Conservation (phyloP, 2,113 vertebrate species). For the Catharus bicknelli region DNA sequence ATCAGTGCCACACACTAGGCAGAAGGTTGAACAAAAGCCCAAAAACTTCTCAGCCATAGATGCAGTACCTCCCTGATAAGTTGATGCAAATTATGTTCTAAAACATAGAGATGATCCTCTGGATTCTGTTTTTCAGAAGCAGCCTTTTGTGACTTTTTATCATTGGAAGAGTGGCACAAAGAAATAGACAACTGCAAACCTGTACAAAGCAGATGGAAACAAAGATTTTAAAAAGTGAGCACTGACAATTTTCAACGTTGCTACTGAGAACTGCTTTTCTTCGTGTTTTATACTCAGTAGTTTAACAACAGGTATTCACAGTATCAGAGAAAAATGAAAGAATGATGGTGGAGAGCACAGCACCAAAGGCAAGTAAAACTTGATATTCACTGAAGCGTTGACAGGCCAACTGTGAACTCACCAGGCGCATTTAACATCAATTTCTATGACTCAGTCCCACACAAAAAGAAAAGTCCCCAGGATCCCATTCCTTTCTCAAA, state of each 20-base stretch:
- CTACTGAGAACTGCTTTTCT: background rate
- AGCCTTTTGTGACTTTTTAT: conserved; percentile 86
- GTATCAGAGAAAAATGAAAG: background rate
- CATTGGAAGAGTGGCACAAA: conserved; percentile 91
- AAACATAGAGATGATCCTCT: conserved; percentile 94
- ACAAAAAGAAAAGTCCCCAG: background rate
- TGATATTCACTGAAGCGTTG: background rate
- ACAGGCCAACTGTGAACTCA: background rate
- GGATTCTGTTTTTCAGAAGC: conserved; percentile 86
- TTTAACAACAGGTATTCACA: background rate
- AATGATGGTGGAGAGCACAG: background rate
- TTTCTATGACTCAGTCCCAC: background rate
- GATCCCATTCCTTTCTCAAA: background rate
- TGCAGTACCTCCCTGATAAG: conserved; percentile 92
- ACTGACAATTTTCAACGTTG: background rate
- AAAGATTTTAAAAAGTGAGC: background rate
- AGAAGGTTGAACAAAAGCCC: background rate
- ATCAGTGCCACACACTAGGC: accelerated
- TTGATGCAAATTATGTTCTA: conserved; percentile 96
- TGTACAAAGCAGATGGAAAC: conserved; percentile 45
- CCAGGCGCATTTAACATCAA: background rate
- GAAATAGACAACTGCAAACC: conserved; percentile 95
- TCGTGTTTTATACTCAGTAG: background rate
- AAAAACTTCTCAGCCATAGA: background rate
- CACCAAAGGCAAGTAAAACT: background rate